phyloP scores from a whole-genome alignment of 2,797 vertebrate species.

The Gila robusta region DNA sequence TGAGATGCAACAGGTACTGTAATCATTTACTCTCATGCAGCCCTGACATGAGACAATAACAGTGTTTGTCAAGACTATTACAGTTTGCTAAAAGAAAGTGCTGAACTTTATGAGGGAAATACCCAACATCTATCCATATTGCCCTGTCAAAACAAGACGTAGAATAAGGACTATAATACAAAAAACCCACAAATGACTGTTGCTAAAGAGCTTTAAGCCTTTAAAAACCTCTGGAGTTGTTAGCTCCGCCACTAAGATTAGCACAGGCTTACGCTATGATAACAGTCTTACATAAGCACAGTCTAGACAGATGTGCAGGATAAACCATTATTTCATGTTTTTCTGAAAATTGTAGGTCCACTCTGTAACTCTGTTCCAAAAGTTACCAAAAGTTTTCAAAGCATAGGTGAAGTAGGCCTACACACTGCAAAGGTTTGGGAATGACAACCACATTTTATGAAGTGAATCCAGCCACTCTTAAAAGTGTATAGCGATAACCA shows the following conservation, averaged over 20 bases:
- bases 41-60: conserved; percentile 1
- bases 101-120: not conserved
- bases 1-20: not conserved
- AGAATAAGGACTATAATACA: conserved; percentile 33
- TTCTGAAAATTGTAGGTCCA: not conserved
- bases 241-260: conserved; percentile 13
- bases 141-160: not conserved
- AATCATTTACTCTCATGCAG: not conserved
- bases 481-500: not conserved
- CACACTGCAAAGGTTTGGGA: not conserved
- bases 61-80: conserved; percentile 14
- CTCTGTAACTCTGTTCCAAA: not conserved
- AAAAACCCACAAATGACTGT: conserved; percentile 34
- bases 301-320: conserved; percentile 22
- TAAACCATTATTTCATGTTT: conserved; percentile 4
- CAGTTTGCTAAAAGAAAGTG: not conserved
- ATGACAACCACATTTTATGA: not conserved
- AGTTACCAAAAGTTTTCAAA: not conserved
- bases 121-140: conserved; percentile 17
- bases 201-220: conserved; percentile 43
- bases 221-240: conserved; percentile 35
- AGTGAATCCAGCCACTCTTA: not conserved
- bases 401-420: not conserved
- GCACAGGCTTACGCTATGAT: conserved; percentile 21
- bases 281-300: conserved; percentile 3